A percentile compares a stretch with the other conserved stretches of the same genome.
These are phyloP conservation scores for Tinamus major DNA, from an alignment of 2,797 vertebrate species.

Conservation along the genomic window DNA sequence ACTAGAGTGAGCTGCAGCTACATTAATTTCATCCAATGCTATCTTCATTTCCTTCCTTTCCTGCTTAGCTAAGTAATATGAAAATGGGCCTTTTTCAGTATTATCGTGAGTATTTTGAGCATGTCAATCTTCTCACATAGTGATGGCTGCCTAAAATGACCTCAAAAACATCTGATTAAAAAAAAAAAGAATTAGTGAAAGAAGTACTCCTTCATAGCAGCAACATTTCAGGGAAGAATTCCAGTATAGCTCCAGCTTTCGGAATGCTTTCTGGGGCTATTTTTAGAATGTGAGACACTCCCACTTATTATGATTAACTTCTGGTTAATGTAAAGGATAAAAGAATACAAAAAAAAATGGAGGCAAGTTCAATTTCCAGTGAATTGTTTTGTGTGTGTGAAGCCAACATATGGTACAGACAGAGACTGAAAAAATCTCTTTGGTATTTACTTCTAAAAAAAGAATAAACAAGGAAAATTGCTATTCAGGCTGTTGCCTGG, in stretches of 20 bases:
- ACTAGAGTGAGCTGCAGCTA: conserved; percentile 88
- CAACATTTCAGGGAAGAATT: not conserved
- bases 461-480: not conserved
- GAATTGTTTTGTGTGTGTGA: conserved; percentile 2
- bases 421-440: not conserved
- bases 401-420: not conserved
- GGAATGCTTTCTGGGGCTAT: not conserved
- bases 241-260: not conserved
- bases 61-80: conserved; percentile 91
- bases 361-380: not conserved
- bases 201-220: not conserved
- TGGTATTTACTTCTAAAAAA: conserved; percentile 17
- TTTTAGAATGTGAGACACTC: not conserved
- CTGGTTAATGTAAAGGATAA: not conserved
- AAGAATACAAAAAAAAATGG: not conserved
- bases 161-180: conserved; percentile 57
- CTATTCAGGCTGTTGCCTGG: not conserved
- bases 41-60: conserved; percentile 90
- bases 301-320: not conserved
- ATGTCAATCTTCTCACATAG: conserved; percentile 64
- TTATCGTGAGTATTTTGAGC: conserved; percentile 68
- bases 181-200: not conserved
- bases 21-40: conserved; percentile 91
- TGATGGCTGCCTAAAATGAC: conserved; percentile 61
- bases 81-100: conserved; percentile 85